Base-by-base conservation (phyloP, 2,797 vertebrate species). In the Sciurus vulgaris region DNA sequence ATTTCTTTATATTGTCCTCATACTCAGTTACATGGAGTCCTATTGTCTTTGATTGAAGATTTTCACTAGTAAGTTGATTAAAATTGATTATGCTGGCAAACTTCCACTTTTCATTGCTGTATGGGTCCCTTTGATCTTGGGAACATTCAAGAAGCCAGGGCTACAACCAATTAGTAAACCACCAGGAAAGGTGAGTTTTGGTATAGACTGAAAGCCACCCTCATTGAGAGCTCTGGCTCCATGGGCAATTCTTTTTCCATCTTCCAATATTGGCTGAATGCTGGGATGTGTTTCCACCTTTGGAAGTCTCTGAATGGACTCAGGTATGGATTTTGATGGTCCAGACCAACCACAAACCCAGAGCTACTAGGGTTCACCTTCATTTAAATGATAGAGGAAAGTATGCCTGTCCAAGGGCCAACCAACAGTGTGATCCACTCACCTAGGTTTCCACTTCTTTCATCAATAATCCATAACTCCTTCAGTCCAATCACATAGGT, bases 101-200 rank as follows among this genome's bases (percentile, higher is more conserved):
- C 99, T 99, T 94, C 99, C 99, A 13, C 99, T 99, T 98, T 99
- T 99, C 99, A 99, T 99, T 11, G 99, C 99, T 0, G 99, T 99
- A 96, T 99, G 99, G 5, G 99, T 99, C 70, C 99, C 99, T 99
- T 99, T 99, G 98, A 99, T 99, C 98, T 99, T 99, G 0, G 99
- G 99, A 94, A 99, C 99, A 85, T 99, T 99, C 99, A 99, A 98
- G 97, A 99, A 99, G 81, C 99, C 99, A 10, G 99, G 99, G 96
- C 99, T 99, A 98, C 99, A 99, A 86, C 99, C 99, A 93, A 99
- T 98, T 91, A 99, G 98, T 69, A 99, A 84, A 7, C 99, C 99
- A 95, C 99, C 99, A 3, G 99, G 99, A 97, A 99, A 99, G 2
- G 99, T 99, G 97, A 99, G 98, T 97, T 99, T 99, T 78, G 99